phyloP scores from a whole-genome alignment of 2,888 invertebrate species.

The Cynaeus angustus region DNA sequence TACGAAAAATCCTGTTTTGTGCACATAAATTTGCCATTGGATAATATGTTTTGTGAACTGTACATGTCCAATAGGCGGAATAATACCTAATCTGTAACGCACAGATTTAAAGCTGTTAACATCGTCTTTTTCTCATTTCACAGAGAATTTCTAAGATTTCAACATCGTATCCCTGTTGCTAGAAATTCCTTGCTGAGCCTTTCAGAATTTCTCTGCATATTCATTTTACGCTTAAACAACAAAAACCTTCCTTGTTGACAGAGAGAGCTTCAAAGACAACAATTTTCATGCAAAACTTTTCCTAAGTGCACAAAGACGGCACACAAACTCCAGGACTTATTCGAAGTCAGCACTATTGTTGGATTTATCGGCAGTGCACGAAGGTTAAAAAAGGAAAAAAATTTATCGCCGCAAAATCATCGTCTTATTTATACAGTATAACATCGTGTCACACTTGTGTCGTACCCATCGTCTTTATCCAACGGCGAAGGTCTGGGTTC shows the following conservation, averaged over 20 bases:
- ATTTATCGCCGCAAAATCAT: conserved; percentile 47
- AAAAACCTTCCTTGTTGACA: conserved; percentile 18
- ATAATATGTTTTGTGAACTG: conserved; percentile 4
- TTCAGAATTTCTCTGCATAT: conserved; percentile 13
- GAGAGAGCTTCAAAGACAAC: conserved; percentile 16
- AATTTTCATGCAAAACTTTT: conserved; percentile 21
- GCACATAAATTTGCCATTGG: conserved; percentile 16
- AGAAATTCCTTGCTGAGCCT: background rate
- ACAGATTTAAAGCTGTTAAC: too few species aligned
- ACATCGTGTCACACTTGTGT: conserved; percentile 50
- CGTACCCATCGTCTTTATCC: conserved; percentile 41
- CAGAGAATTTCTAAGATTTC: background rate
- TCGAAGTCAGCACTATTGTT: conserved; percentile 35
- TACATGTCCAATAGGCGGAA: too few species aligned
- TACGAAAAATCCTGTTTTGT: conserved; percentile 10
- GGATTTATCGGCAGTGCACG: conserved; percentile 28
- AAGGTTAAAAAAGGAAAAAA: conserved; percentile 29
- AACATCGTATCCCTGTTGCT: background rate
- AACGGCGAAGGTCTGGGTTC: conserved; percentile 23
- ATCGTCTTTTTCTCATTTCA: too few species aligned
- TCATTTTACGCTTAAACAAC: conserved; percentile 8
- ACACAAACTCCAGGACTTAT: conserved; percentile 20
- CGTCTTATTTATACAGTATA: conserved; percentile 47
- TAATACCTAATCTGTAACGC: too few species aligned
- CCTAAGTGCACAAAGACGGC: conserved; percentile 24